phyloP scores from a whole-genome alignment of 1,140 invertebrate genomes.

The Yoshiicerus persimilis region DNA sequence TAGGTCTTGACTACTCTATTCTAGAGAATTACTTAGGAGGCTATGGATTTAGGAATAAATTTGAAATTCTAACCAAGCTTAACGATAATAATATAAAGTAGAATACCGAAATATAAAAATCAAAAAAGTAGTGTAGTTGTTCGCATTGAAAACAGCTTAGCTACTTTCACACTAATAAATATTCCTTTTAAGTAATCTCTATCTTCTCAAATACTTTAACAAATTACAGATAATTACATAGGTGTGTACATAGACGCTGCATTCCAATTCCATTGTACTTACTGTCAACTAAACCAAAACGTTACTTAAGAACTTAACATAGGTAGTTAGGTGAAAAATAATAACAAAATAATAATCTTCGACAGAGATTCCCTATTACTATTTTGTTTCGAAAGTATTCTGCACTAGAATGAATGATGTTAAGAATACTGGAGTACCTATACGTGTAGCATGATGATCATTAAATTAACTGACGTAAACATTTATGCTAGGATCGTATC shows the following conservation, averaged over 20 bases:
- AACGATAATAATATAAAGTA: no score
- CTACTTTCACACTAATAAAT: not conserved
- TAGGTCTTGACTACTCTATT: not conserved
- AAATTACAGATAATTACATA: not conserved
- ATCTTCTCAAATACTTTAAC: not conserved
- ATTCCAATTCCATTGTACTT: not conserved
- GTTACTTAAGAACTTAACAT: not conserved
- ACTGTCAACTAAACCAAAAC: not conserved
- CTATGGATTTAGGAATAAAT: not conserved
- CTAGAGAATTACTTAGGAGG: not conserved
- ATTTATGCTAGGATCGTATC: not conserved
- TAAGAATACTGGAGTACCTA: not conserved
- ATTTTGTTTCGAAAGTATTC: not conserved
- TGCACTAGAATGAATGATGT: not conserved
- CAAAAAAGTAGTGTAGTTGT: not conserved
- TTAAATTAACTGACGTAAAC: no score
- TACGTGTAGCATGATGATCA: not conserved
- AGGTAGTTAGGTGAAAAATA: not conserved
- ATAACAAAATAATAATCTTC: not conserved
- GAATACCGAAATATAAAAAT: no score
- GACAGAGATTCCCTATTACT: not conserved
- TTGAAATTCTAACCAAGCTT: not conserved
- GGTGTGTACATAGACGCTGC: not conserved
- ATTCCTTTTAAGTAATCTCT: not conserved
- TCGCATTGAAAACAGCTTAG: no score